A percentile compares a stretch with the other conserved stretches of the same genome.
Evolutionary conservation across 23 tunicate genomes (phyloP).

Genomic region (Styela clava): DNA sequence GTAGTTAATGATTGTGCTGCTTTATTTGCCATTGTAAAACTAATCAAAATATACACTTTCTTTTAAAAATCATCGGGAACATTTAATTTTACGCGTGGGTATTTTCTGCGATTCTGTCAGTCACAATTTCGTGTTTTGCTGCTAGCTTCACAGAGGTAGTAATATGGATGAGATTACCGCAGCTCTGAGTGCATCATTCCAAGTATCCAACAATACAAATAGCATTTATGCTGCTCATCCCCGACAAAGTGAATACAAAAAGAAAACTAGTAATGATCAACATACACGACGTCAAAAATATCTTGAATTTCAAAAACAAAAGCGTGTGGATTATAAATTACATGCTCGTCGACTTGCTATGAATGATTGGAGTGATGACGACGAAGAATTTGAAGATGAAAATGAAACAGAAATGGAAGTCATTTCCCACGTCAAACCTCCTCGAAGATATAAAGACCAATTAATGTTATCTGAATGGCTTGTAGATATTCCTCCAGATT

Average conservation of each 20-base stretch:
- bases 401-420: slow-evolving; percentile 21
- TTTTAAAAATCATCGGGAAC: no score
- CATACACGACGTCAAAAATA: slow-evolving; percentile 43
- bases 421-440: slow-evolving; percentile 18
- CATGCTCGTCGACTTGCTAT: slow-evolving; percentile 60
- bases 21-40: no score
- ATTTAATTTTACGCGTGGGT: no score
- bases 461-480: slow-evolving; percentile 97
- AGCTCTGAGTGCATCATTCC: slow-evolving; percentile 38
- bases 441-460: slow-evolving; percentile 68
- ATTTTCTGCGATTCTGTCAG: no score
- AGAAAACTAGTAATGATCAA: slow-evolving; percentile 46
- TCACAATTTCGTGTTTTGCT: no score
- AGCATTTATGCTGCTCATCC: slow-evolving; percentile 71
- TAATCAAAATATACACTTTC: no score
- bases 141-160: no score
- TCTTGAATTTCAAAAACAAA: slow-evolving; percentile 57
- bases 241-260: slow-evolving; percentile 51
- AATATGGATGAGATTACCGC: slow-evolving; percentile 67
- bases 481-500: slow-evolving; percentile 82
- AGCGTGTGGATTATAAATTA: slow-evolving; percentile 54
- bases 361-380: slow-evolving; percentile 53
- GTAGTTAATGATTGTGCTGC: no score
- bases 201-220: slow-evolving; percentile 53
- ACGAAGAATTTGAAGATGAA: slow-evolving; percentile 28